Evolutionary conservation across 1,140 invertebrate genomes (phyloP).

Genomic region (Parapsyche elsis): DNA sequence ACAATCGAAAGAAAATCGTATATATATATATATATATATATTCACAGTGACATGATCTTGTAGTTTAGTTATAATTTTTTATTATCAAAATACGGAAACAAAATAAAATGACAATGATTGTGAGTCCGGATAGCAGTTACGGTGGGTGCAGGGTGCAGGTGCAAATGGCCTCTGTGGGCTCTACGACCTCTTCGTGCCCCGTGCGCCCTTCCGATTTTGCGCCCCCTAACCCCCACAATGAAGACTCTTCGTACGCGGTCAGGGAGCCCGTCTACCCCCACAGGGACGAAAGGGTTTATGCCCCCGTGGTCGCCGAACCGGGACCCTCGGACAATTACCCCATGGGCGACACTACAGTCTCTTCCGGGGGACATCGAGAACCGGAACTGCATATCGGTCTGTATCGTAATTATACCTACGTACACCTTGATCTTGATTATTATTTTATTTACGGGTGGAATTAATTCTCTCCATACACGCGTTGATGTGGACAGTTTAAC

Average conservation of each 20-base stretch:
- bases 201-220: conserved; percentile 30
- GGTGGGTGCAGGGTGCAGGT: conserved; percentile 49
- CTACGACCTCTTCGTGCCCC: conserved; percentile 51
- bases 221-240: background rate
- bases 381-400: conserved; percentile 67
- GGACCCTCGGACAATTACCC: conserved; percentile 38
- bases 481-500: no score
- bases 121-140: conserved; percentile 68
- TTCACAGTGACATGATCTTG: no score
- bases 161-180: conserved; percentile 51
- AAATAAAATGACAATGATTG: conserved; percentile 62
- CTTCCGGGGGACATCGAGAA: conserved; percentile 62
- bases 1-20: no score
- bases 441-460: background rate
- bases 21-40: no score
- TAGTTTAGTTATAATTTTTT: no score
- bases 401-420: background rate
- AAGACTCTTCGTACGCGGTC: background rate
- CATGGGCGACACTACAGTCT: conserved; percentile 58
- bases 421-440: background rate
- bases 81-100: no score
- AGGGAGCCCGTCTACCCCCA: background rate
- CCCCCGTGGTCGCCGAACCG: conserved; percentile 19
- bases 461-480: no score
- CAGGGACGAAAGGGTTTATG: conserved; percentile 7